Percentiles rank a stretch among this genome's conserved stretches.
Conservation (phyloP, 1,140 invertebrate genomes). For the Halyomorpha halys region DNA sequence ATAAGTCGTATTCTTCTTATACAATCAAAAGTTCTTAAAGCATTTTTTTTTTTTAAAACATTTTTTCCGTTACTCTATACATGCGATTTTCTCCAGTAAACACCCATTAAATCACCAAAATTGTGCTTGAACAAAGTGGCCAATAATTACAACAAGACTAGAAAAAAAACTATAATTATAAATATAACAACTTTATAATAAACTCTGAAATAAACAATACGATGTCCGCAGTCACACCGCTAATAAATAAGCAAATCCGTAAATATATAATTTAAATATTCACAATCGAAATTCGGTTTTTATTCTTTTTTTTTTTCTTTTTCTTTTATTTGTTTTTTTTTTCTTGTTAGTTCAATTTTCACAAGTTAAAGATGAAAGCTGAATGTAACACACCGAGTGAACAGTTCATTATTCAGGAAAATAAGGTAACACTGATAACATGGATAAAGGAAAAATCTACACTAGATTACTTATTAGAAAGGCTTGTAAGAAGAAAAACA, state of each 20-base stretch:
- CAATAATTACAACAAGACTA: slow-evolving; percentile 9
- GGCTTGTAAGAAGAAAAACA: too few relatives aligned
- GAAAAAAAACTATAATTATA: slow-evolving; percentile 5
- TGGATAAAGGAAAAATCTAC: too few relatives aligned
- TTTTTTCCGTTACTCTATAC: neutral
- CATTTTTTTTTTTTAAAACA: neutral
- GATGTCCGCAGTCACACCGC: neutral
- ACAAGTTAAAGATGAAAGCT: too few relatives aligned
- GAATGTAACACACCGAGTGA: too few relatives aligned
- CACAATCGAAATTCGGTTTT: slow-evolving; percentile 11
- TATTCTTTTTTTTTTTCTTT: neutral
- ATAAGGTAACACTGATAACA: too few relatives aligned
- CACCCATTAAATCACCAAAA: slow-evolving; percentile 8
- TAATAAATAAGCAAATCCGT: slow-evolving; percentile 9
- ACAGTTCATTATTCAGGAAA: too few relatives aligned
- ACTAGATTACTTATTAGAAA: too few relatives aligned
- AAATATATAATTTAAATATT: neutral
- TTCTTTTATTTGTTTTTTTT: too few relatives aligned
- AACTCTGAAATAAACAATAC: slow-evolving; percentile 12
- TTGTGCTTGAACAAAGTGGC: slow-evolving; percentile 10
- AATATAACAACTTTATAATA: slow-evolving; percentile 4
- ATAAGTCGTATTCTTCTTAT: slow-evolving; percentile 10
- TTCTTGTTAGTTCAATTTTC: too few relatives aligned
- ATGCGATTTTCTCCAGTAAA: neutral
- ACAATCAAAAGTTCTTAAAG: neutral